phyloP scores from a whole-genome alignment of 2,888 invertebrate genomes.

The Rhyacophila evoluta region DNA sequence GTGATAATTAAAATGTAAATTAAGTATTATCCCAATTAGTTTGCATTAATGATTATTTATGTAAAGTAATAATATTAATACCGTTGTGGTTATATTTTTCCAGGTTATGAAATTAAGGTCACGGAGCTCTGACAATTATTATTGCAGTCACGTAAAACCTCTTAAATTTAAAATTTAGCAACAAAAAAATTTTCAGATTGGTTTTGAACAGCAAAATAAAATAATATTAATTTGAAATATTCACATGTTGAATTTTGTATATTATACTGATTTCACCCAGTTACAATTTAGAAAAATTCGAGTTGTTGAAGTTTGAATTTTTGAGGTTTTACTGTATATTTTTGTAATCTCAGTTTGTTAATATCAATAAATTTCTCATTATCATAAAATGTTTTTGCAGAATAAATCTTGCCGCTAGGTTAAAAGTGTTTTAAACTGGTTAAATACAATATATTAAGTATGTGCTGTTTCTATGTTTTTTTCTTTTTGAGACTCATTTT shows the following conservation, averaged over 20 bases:
- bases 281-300: too few species aligned
- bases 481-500: neutral
- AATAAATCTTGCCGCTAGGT: neutral
- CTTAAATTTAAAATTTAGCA: too few species aligned
- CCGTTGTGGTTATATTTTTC: constrained; percentile 22
- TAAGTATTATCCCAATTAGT: constrained; percentile 9
- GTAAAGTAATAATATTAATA: neutral
- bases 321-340: too few species aligned
- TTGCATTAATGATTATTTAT: neutral
- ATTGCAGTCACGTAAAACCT: too few species aligned
- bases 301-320: too few species aligned
- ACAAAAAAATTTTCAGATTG: too few species aligned
- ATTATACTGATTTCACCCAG: too few species aligned
- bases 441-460: neutral
- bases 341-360: neutral
- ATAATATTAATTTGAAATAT: too few species aligned
- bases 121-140: neutral
- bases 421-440: neutral
- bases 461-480: neutral
- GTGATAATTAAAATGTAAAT: constrained; percentile 9
- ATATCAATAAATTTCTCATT: neutral
- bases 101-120: neutral
- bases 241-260: too few species aligned
- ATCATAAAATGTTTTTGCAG: neutral
- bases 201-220: too few species aligned